A percentile compares a stretch with the other conserved stretches of the same genome.
phyloP scores from a whole-genome alignment of 1,140 invertebrate genomes.

The Chlorops oryzae region DNA sequence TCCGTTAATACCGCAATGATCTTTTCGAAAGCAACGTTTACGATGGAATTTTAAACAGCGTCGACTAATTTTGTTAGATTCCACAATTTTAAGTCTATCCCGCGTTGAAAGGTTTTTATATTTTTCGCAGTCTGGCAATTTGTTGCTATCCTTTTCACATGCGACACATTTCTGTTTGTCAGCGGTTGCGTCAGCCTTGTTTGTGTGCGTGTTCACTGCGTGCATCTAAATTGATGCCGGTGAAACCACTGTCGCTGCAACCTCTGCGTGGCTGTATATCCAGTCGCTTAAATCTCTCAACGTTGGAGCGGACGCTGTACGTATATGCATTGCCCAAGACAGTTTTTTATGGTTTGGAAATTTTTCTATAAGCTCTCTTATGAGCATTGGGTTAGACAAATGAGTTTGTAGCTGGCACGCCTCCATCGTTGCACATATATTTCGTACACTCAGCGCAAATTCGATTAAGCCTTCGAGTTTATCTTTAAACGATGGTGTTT shows the following conservation, averaged over 20 bases:
- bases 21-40: slow-evolving; percentile 1
- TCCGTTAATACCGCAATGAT: slow-evolving; percentile 3
- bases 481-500: not conserved
- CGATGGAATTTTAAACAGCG: too few relatives aligned
- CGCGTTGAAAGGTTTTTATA: not conserved
- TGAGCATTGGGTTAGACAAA: slow-evolving; percentile 4
- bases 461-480: slow-evolving; percentile 7
- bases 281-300: not conserved
- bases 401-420: not conserved
- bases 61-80: too few relatives aligned
- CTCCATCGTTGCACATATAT: slow-evolving; percentile 11
- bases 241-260: not conserved
- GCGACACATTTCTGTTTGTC: too few relatives aligned
- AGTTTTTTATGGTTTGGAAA: slow-evolving; percentile 1
- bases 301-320: not conserved
- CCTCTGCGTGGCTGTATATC: too few relatives aligned
- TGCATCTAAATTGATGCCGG: not conserved
- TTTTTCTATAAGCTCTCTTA: slow-evolving; percentile 4
- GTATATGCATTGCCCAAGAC: not conserved
- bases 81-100: too few relatives aligned
- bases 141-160: not conserved
- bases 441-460: slow-evolving; percentile 5
- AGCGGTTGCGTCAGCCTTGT: too few relatives aligned
- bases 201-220: slow-evolving; percentile 1
- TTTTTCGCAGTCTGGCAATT: not conserved